These are phyloP conservation scores for Thysanoteuthis rhombus DNA, from an alignment of 2,888 invertebrate species.

Conservation along the genomic window DNA sequence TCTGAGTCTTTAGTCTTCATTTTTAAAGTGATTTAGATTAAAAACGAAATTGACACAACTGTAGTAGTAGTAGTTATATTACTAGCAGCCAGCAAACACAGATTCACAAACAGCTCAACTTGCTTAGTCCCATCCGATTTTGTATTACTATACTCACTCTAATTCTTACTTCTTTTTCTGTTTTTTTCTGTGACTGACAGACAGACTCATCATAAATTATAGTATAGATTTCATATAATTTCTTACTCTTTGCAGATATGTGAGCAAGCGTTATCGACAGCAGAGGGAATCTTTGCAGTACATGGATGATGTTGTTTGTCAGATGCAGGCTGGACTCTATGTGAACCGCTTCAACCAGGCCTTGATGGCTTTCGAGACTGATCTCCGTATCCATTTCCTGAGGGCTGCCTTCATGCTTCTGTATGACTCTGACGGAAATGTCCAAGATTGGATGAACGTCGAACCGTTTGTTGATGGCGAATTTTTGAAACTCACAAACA, in stretches of 20 bases:
- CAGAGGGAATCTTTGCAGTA: conserved; percentile 35
- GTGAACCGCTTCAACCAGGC: conserved; percentile 42
- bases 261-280: conserved; percentile 40
- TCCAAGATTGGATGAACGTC: conserved; percentile 40
- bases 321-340: conserved; percentile 41
- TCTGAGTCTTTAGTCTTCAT: too few relatives aligned
- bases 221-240: too few relatives aligned
- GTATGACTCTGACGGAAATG: conserved; percentile 31
- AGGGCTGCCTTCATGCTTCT: conserved; percentile 38
- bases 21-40: too few relatives aligned
- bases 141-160: too few relatives aligned
- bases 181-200: too few relatives aligned
- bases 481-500: conserved; percentile 41
- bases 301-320: conserved; percentile 40
- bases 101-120: too few relatives aligned
- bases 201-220: too few relatives aligned
- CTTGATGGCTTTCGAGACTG: conserved; percentile 33
- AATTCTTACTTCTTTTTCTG: too few relatives aligned
- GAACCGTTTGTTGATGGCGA: conserved; percentile 40
- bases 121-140: too few relatives aligned
- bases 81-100: too few relatives aligned
- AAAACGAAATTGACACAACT: too few relatives aligned
- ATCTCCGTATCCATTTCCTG: conserved; percentile 36
- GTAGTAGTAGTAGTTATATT: too few relatives aligned
- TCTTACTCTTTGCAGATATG: conserved; percentile 41